Percentiles rank a stretch among this genome's conserved stretches.
These are phyloP conservation scores for Pristis pectinata DNA, from an alignment of 2,797 vertebrate genomes.

Conservation along the genomic window DNA sequence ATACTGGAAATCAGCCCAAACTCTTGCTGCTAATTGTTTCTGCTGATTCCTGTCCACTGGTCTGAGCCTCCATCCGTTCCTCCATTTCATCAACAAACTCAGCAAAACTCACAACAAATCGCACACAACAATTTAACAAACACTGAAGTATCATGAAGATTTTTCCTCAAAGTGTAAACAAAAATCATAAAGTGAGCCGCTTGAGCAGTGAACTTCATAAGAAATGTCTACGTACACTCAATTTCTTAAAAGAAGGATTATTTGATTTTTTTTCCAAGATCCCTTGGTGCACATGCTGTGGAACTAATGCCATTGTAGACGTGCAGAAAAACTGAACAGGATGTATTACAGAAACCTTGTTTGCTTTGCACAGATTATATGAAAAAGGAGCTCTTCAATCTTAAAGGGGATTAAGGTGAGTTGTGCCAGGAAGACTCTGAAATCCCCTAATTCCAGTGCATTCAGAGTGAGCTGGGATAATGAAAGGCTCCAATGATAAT, in stretches of 20 bases:
- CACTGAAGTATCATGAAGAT: background rate
- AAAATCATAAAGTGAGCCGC: background rate
- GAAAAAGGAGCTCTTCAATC: slow-evolving; percentile 3
- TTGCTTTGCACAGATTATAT: slow-evolving; percentile 3
- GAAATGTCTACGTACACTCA: background rate
- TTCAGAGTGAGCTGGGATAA: slow-evolving; percentile 32
- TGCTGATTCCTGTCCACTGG: background rate
- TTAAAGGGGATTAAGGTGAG: slow-evolving; percentile 28
- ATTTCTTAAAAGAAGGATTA: slow-evolving; percentile 4
- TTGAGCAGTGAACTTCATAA: background rate
- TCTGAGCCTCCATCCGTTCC: background rate
- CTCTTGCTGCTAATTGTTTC: background rate
- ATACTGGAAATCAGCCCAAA: background rate
- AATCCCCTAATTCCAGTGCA: slow-evolving; percentile 28
- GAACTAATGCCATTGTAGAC: background rate
- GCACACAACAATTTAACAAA: background rate
- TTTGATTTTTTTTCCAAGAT: background rate
- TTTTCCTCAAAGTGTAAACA: background rate
- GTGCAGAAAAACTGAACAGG: background rate
- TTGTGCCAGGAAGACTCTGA: background rate
- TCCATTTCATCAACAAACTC: background rate
- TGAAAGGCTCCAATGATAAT: slow-evolving; percentile 19
- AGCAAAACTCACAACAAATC: background rate
- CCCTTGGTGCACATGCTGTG: background rate
- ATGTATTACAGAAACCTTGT: slow-evolving; percentile 9